phyloP scores from a whole-genome alignment of 2,888 invertebrate genomes.

The Reticulitermes lucifugus region DNA sequence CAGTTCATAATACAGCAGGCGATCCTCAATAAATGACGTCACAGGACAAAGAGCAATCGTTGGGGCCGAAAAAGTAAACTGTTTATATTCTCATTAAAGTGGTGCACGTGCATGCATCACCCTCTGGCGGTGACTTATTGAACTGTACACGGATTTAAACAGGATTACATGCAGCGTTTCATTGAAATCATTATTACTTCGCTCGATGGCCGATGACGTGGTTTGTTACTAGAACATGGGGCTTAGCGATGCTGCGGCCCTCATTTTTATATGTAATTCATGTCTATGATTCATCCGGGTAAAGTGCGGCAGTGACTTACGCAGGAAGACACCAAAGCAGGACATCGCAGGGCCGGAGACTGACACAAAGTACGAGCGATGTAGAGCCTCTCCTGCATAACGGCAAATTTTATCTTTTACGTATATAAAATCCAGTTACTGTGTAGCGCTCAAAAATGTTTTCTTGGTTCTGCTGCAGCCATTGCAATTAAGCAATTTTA shows the following conservation, averaged over 20 bases:
- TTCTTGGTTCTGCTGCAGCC: too few species aligned
- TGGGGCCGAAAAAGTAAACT: slow-evolving; percentile 1
- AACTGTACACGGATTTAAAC: slow-evolving; percentile 26
- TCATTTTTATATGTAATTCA: neutral
- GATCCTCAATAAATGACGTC: neutral
- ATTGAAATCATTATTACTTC: slow-evolving; percentile 33
- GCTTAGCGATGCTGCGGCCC: neutral
- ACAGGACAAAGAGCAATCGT: neutral
- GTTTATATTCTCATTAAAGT: slow-evolving; percentile 21
- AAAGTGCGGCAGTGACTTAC: slow-evolving; percentile 10
- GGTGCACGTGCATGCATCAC: slow-evolving; percentile 8
- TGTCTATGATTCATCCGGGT: slow-evolving; percentile 15
- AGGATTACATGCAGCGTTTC: slow-evolving; percentile 13
- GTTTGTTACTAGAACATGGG: neutral
- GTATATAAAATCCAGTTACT: too few species aligned
- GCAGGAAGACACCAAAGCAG: too few species aligned
- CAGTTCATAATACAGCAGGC: neutral
- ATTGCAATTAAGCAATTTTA: too few species aligned
- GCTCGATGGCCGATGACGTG: slow-evolving; percentile 33
- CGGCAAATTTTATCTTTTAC: too few species aligned
- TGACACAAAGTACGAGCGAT: too few species aligned
- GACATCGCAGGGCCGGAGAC: too few species aligned
- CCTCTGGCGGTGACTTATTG: slow-evolving; percentile 7
- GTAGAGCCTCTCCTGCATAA: too few species aligned
- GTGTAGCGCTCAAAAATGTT: too few species aligned